Evolutionary conservation across 2,888 invertebrate genomes (phyloP).

Genomic region (Alloplasta piceator): DNA sequence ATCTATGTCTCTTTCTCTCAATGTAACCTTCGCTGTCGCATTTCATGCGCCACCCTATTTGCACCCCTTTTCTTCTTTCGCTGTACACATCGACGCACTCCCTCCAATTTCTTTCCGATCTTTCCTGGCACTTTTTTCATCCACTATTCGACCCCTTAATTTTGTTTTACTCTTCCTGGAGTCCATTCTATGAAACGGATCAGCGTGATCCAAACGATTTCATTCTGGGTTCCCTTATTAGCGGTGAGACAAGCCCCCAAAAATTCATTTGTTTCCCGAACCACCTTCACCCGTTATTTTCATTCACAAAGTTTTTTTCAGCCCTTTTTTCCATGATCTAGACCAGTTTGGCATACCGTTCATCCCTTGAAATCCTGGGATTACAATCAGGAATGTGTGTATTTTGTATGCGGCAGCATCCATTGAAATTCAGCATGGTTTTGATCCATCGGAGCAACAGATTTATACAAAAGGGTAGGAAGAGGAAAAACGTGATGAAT

Average conservation of each 20-base stretch:
- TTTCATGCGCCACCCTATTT: conserved; percentile 47
- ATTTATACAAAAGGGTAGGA: conserved; percentile 5
- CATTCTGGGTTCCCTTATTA: conserved; percentile 73
- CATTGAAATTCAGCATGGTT: background rate
- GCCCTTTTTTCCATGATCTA: background rate
- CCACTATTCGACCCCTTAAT: conserved; percentile 23
- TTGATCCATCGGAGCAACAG: background rate
- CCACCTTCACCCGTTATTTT: background rate
- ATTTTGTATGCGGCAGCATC: conserved; percentile 19
- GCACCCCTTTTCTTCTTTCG: conserved; percentile 65
- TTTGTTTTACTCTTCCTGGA: conserved; percentile 23
- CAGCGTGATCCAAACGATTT: conserved; percentile 13
- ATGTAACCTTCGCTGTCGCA: conserved; percentile 63
- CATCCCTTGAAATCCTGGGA: conserved; percentile 66
- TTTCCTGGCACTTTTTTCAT: conserved; percentile 43
- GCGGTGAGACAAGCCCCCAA: conserved; percentile 55
- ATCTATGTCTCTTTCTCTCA: conserved; percentile 25
- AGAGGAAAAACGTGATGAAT: background rate
- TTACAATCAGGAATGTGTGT: conserved; percentile 68
- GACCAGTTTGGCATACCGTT: conserved; percentile 17
- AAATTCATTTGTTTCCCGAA: background rate
- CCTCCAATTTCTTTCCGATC: conserved; percentile 35
- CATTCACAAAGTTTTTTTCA: background rate
- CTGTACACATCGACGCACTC: conserved; percentile 57
- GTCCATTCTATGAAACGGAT: conserved; percentile 19